These are phyloP conservation scores for Synaphobranchus kaupii DNA, from an alignment of 2,797 vertebrate species.

Conservation along the genomic window DNA sequence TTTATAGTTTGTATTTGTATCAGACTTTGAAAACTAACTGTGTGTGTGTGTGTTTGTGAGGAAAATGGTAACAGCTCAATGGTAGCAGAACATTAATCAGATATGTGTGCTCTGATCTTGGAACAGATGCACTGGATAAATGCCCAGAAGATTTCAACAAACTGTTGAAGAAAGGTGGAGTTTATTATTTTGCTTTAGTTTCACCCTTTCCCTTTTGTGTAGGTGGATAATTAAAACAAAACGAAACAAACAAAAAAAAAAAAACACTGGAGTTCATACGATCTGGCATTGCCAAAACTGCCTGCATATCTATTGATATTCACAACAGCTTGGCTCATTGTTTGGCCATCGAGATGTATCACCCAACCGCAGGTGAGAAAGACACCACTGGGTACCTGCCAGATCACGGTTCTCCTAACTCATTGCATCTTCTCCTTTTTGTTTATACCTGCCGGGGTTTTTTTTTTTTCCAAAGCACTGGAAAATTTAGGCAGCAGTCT, in stretches of 20 bases:
- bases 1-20: neutral
- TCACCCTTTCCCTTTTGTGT: neutral
- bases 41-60: neutral
- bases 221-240: neutral
- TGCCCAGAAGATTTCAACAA: neutral
- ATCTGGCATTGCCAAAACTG: neutral
- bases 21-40: neutral
- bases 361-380: constrained; percentile 23
- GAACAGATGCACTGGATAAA: neutral
- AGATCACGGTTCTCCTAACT: constrained; percentile 28
- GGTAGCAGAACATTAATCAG: neutral
- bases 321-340: constrained; percentile 1
- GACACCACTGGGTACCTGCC: constrained; percentile 1
- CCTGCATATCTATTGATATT: constrained; percentile 5
- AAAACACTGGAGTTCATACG: neutral
- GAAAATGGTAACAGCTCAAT: neutral
- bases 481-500: constrained; percentile 10
- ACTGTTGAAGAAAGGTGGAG: neutral
- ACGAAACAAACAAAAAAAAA: neutral
- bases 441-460: constrained; percentile 10
- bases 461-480: neutral
- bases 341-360: neutral
- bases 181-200: neutral
- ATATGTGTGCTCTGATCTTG: neutral
- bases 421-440: constrained; percentile 29